Percentiles rank a stretch among this genome's conserved stretches.
Conservation (phyloP, 2,113 vertebrate genomes). For the Passer montanus region DNA sequence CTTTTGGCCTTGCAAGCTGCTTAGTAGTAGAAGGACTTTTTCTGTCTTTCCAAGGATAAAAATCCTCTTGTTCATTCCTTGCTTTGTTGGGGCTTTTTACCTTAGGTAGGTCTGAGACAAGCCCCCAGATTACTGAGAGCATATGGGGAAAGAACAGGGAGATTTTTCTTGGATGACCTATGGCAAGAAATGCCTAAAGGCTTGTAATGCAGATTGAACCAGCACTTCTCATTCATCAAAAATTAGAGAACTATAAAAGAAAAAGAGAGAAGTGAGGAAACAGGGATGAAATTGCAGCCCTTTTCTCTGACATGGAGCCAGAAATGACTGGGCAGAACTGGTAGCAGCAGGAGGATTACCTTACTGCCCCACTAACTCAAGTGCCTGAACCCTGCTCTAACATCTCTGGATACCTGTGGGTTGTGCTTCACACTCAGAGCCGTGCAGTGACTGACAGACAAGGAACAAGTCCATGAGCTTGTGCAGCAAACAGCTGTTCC, state of each 20-base stretch:
- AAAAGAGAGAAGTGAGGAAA: background rate
- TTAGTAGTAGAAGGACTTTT: background rate
- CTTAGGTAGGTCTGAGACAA: background rate
- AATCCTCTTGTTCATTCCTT: background rate
- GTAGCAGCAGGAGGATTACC: background rate
- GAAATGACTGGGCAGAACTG: background rate
- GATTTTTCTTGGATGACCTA: background rate
- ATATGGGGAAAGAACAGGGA: background rate
- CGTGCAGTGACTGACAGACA: background rate
- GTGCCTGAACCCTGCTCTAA: background rate
- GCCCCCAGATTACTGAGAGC: background rate
- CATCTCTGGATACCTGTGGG: background rate
- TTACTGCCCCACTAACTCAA: background rate
- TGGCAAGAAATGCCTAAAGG: background rate
- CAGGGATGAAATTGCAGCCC: background rate
- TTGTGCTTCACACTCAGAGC: background rate
- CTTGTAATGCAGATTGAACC: background rate
- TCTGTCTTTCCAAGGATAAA: background rate
- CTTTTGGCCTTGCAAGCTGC: background rate
- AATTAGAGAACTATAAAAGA: background rate
- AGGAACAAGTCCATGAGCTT: background rate
- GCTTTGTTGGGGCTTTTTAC: background rate
- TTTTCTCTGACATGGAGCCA: background rate
- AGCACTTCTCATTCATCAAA: background rate
- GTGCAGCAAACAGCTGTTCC: background rate